Conservation (phyloP, 2,888 invertebrate species). For the Pachycephus smyrnensis region DNA sequence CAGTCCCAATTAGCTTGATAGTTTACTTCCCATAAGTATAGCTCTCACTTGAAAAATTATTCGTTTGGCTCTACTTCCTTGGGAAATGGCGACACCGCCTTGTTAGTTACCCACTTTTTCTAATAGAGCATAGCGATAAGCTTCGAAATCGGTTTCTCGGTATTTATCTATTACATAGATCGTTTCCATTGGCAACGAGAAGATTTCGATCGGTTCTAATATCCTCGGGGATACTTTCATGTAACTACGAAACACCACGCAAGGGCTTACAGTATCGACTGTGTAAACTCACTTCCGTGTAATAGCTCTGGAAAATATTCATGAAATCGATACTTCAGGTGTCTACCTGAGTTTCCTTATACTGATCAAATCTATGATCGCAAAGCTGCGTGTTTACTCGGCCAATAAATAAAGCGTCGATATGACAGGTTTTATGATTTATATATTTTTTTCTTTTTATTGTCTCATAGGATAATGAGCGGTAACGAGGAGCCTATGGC, state of each 20-base stretch:
- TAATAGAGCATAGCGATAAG: neutral
- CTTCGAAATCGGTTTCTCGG: neutral
- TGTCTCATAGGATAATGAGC: slow-evolving; percentile 33
- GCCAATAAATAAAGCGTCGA: neutral
- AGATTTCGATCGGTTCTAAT: neutral
- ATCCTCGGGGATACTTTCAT: neutral
- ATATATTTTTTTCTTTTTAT: neutral
- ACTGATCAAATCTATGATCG: neutral
- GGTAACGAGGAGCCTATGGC: slow-evolving; percentile 46
- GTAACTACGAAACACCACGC: neutral
- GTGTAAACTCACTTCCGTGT: neutral
- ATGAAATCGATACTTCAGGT: neutral
- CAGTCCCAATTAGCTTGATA: neutral
- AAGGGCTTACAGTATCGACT: neutral
- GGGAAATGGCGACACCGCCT: neutral
- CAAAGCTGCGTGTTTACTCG: neutral
- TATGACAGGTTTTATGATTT: neutral
- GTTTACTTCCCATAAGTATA: neutral
- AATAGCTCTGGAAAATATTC: neutral
- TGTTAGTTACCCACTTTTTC: neutral
- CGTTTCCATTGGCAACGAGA: neutral
- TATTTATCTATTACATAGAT: neutral
- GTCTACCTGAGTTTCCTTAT: neutral
- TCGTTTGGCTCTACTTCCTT: slow-evolving; percentile 9
- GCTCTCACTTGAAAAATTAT: neutral